These are phyloP conservation scores for Trigoniulus corallinus DNA, from an alignment of 1,140 invertebrate genomes.

Conservation along the genomic window DNA sequence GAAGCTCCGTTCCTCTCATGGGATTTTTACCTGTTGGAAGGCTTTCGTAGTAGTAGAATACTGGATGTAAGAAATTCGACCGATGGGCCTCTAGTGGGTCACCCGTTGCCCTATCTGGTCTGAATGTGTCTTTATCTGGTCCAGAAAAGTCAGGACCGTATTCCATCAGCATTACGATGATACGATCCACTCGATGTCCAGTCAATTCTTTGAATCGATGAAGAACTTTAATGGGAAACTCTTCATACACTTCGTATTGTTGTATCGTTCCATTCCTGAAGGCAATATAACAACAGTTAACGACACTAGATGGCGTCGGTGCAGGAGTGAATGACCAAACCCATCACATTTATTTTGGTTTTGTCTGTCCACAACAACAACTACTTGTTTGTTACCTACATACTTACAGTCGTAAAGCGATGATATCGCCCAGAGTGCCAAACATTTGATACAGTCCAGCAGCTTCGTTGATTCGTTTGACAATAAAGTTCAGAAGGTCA, in stretches of 20 bases:
- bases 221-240: slow-evolving; percentile 28
- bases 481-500: slow-evolving; percentile 21
- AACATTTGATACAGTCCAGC: slow-evolving; percentile 34
- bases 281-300: neutral
- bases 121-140: slow-evolving; percentile 31
- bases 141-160: slow-evolving; percentile 32
- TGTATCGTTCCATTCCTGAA: slow-evolving; percentile 15
- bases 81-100: slow-evolving; percentile 26
- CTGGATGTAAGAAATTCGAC: slow-evolving; percentile 34
- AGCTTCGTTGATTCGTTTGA: slow-evolving; percentile 30
- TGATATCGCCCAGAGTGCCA: slow-evolving; percentile 22
- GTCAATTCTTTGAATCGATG: slow-evolving; percentile 20
- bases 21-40: slow-evolving; percentile 28
- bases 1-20: neutral
- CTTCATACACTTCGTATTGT: slow-evolving; percentile 23
- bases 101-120: slow-evolving; percentile 26
- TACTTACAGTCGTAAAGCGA: slow-evolving; percentile 19
- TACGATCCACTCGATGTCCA: slow-evolving; percentile 18
- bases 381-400: no score
- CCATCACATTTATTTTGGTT: neutral
- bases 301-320: neutral
- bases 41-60: slow-evolving; percentile 28
- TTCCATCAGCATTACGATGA: slow-evolving; percentile 25
- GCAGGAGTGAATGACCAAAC: neutral
- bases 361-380: no score